Evolutionary conservation across 2,888 invertebrate species (phyloP).

Genomic region (Zootermopsis nevadensis): DNA sequence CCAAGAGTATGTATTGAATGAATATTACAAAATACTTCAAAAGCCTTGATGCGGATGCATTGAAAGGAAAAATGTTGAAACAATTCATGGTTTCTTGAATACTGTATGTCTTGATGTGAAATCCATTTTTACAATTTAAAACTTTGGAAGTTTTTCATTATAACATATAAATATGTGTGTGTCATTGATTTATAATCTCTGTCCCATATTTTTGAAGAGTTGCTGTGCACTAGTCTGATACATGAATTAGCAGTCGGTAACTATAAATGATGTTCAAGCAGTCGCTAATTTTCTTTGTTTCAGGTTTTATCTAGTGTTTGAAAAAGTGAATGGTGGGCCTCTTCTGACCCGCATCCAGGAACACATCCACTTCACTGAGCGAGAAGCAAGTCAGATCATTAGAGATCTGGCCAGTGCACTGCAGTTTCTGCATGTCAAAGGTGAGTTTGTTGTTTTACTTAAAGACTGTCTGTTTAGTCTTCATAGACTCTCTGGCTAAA

Average conservation of each 20-base stretch:
- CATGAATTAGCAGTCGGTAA: neutral
- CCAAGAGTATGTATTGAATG: no score
- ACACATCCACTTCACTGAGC: constrained; percentile 92
- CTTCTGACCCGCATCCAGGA: constrained; percentile 93
- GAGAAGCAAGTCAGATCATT: constrained; percentile 94
- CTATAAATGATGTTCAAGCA: neutral
- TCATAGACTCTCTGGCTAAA: neutral
- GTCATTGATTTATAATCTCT: no score
- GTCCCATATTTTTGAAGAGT: no score
- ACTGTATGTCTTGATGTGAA: no score
- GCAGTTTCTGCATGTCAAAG: constrained; percentile 94
- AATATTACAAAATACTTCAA: no score
- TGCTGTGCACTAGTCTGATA: no score
- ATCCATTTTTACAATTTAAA: no score
- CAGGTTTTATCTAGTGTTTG: constrained; percentile 94
- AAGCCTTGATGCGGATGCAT: no score
- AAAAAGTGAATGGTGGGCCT: constrained; percentile 96
- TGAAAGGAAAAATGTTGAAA: no score
- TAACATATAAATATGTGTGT: no score
- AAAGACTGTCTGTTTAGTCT: neutral
- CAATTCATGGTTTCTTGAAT: no score
- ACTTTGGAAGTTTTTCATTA: no score
- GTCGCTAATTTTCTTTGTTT: neutral
- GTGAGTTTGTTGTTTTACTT: constrained; percentile 60
- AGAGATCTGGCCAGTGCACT: constrained; percentile 94